A percentile compares a stretch with the other conserved stretches of the same genome.
phyloP scores from a whole-genome alignment of 2,113 vertebrate species.

The Brachionichthys hirsutus region DNA sequence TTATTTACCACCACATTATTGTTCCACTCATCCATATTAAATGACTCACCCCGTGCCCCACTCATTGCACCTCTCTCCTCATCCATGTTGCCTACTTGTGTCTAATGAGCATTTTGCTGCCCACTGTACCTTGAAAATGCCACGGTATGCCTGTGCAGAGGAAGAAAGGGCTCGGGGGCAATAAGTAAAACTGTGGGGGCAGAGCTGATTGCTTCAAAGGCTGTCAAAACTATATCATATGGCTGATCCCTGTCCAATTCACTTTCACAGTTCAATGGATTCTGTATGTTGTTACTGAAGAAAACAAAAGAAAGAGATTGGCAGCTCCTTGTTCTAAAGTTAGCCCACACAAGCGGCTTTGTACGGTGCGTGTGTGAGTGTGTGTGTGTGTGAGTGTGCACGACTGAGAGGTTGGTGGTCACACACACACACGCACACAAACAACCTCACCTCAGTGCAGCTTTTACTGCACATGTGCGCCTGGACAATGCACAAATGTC shows the following conservation, averaged over 20 bases:
- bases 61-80: slow-evolving; percentile 33
- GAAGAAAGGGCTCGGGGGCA: slow-evolving; percentile 66
- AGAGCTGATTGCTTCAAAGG: slow-evolving; percentile 61
- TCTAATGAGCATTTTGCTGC: slow-evolving; percentile 66
- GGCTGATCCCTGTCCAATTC: slow-evolving; percentile 68
- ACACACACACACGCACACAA: slow-evolving; percentile 18
- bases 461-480: slow-evolving; percentile 64
- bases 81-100: slow-evolving; percentile 44
- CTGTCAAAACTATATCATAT: slow-evolving; percentile 69
- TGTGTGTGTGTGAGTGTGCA: slow-evolving; percentile 16
- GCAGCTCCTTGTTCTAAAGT: slow-evolving; percentile 44
- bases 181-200: slow-evolving; percentile 57
- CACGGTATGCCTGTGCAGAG: slow-evolving; percentile 62
- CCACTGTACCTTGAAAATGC: slow-evolving; percentile 74
- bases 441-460: slow-evolving; percentile 59
- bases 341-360: slow-evolving; percentile 39
- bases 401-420: slow-evolving; percentile 25
- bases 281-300: slow-evolving; percentile 43
- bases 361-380: slow-evolving; percentile 17
- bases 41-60: slow-evolving; percentile 39
- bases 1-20: slow-evolving; percentile 29
- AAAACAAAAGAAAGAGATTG: slow-evolving; percentile 56
- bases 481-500: slow-evolving; percentile 71
- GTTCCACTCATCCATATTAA: slow-evolving; percentile 29
- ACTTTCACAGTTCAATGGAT: slow-evolving; percentile 67